Conservation (phyloP, 1,140 invertebrate species). For the Heliconius nattereri region DNA sequence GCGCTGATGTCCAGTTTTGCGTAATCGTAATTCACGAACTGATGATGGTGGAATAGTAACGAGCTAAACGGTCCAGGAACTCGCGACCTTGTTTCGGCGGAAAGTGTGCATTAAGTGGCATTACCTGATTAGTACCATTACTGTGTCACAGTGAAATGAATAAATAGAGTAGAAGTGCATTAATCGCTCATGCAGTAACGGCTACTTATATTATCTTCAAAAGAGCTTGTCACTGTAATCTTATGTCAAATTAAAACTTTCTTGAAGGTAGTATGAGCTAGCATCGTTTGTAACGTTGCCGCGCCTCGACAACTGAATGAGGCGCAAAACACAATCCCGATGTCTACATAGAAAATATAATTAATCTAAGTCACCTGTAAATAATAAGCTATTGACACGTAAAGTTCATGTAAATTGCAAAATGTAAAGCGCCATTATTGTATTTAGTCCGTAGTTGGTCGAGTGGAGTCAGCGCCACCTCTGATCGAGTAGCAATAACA, state of each 20-base stretch:
- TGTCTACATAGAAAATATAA: conserved; percentile 36
- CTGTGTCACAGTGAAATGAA: conserved; percentile 25
- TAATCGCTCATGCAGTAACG: conserved; percentile 20
- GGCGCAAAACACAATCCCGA: not conserved
- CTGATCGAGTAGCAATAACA: conserved; percentile 39
- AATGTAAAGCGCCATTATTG: conserved; percentile 32
- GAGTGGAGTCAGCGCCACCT: conserved; percentile 39
- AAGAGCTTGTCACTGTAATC: conserved; percentile 18
- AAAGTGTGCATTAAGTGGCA: conserved; percentile 47
- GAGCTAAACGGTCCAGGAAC: conserved; percentile 25
- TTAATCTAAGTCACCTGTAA: conserved; percentile 39
- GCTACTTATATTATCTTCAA: conserved; percentile 29
- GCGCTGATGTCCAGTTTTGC: too few species aligned
- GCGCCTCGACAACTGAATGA: not conserved
- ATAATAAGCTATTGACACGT: conserved; percentile 25
- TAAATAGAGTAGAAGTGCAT: conserved; percentile 29
- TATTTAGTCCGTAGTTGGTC: conserved; percentile 31
- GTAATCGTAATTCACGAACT: too few species aligned
- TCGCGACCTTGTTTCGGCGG: conserved; percentile 37
- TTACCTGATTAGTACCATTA: conserved; percentile 40
- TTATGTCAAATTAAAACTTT: conserved; percentile 20
- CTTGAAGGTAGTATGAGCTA: conserved; percentile 23
- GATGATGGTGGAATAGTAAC: not conserved
- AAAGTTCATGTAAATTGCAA: conserved; percentile 22
- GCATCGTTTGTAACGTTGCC: conserved; percentile 19